These are phyloP conservation scores for Carcinoscorpius rotundicauda DNA, from an alignment of 1,140 invertebrate species.

Conservation along the genomic window DNA sequence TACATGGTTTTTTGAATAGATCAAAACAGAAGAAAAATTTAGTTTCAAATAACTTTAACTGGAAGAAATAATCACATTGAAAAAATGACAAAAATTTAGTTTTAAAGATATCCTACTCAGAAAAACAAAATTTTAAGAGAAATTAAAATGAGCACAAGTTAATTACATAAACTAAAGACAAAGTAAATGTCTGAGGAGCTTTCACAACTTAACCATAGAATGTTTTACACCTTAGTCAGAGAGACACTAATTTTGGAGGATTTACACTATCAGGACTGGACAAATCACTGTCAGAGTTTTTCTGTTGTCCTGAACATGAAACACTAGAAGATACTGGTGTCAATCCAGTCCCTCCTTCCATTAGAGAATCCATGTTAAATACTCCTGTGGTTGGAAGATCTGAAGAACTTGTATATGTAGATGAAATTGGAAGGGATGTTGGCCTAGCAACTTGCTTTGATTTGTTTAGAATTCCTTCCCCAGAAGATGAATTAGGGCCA, in stretches of 20 bases:
- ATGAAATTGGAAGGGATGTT: conserved; percentile 13
- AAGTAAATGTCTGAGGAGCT: too few relatives aligned
- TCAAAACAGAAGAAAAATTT: too few relatives aligned
- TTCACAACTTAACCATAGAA: too few relatives aligned
- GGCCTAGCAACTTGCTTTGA: conserved; percentile 9
- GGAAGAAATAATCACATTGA: too few relatives aligned
- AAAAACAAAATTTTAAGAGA: too few relatives aligned
- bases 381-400: conserved; percentile 59
- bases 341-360: conserved; percentile 81
- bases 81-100: too few relatives aligned
- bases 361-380: conserved; percentile 83
- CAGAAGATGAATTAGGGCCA: not conserved
- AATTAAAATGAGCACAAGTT: too few relatives aligned
- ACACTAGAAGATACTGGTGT: conserved; percentile 49
- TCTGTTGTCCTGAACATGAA: conserved; percentile 54
- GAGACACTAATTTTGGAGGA: conserved; percentile 56
- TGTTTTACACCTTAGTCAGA: conserved; percentile 33
- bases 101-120: too few relatives aligned
- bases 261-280: conserved; percentile 49
- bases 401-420: conserved; percentile 20
- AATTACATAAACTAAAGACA: too few relatives aligned
- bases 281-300: conserved; percentile 44
- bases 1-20: too few relatives aligned
- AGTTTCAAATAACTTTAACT: too few relatives aligned
- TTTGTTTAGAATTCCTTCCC: not conserved